These are phyloP conservation scores for Botrylloides violaceus DNA, from an alignment of 23 tunicate genomes.

Conservation along the genomic window DNA sequence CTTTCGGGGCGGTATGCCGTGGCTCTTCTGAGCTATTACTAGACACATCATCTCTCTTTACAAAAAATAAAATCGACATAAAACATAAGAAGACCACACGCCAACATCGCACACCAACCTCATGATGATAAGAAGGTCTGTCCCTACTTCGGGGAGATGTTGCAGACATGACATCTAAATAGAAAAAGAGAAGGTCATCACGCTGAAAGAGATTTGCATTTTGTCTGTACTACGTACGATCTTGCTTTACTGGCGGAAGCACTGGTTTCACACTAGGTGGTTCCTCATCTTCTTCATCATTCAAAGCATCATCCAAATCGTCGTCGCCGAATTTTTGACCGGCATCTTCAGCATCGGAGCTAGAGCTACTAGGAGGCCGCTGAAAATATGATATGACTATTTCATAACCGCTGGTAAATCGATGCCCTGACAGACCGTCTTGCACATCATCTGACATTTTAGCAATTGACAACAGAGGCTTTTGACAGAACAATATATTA, in stretches of 20 bases:
- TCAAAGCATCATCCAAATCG: constrained; percentile 65
- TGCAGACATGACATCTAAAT: not conserved
- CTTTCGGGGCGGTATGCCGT: not conserved
- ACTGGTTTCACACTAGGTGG: constrained; percentile 41
- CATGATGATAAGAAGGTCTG: not conserved
- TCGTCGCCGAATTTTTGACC: constrained; percentile 87
- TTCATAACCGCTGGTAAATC: too few species aligned
- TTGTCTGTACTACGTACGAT: not conserved
- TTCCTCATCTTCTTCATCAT: constrained; percentile 65
- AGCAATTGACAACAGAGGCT: too few species aligned
- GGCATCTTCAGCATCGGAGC: constrained; percentile 44
- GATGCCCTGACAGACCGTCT: not conserved
- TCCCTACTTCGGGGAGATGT: constrained; percentile 5
- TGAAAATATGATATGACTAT: too few species aligned
- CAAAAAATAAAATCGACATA: too few species aligned
- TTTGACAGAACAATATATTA: too few species aligned
- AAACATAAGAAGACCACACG: too few species aligned
- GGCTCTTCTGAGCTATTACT: constrained; percentile 25
- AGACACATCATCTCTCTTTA: constrained; percentile 6
- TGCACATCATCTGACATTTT: too few species aligned
- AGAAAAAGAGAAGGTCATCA: not conserved
- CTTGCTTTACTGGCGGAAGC: constrained; percentile 23
- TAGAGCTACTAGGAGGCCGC: constrained; percentile 1
- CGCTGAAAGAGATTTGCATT: not conserved
- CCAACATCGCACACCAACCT: too few species aligned